phyloP scores from a whole-genome alignment of 2,113 vertebrate genomes.

The Bubo bubo region DNA sequence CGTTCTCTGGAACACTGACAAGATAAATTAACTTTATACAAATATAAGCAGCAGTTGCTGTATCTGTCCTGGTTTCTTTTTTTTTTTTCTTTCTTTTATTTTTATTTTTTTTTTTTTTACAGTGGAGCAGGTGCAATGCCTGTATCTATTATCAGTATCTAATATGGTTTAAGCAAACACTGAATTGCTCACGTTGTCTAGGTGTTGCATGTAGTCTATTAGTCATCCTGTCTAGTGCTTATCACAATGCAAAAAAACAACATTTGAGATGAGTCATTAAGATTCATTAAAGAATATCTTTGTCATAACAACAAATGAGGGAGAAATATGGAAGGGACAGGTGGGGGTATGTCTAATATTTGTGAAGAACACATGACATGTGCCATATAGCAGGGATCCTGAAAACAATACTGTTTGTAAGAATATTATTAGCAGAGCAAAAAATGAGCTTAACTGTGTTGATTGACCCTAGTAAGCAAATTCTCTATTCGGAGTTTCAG shows the following conservation, averaged over 20 bases:
- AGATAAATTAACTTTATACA: neutral
- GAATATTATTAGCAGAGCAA: neutral
- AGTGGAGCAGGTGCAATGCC: constrained; percentile 40
- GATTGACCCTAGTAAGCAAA: neutral
- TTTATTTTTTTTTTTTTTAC: neutral
- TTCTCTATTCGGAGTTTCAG: neutral
- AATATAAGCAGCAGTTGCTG: neutral
- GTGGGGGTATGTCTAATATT: neutral
- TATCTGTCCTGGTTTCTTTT: neutral
- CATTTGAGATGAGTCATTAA: constrained; percentile 48
- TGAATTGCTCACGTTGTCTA: constrained; percentile 42
- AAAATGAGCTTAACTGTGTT: neutral
- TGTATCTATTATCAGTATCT: constrained; percentile 23
- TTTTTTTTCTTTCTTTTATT: neutral
- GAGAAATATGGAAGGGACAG: neutral
- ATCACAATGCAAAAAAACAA: constrained; percentile 48
- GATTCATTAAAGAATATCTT: constrained; percentile 44
- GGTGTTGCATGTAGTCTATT: constrained; percentile 52
- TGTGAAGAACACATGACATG: neutral
- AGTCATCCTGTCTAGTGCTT: constrained; percentile 39
- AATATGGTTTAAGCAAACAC: constrained; percentile 49
- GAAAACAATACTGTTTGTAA: neutral
- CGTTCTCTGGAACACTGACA: neutral
- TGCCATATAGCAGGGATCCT: neutral
- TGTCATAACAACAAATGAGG: constrained; percentile 32